phyloP scores from a whole-genome alignment of 2,797 vertebrate species.

The Catamblyrhynchus diadema region DNA sequence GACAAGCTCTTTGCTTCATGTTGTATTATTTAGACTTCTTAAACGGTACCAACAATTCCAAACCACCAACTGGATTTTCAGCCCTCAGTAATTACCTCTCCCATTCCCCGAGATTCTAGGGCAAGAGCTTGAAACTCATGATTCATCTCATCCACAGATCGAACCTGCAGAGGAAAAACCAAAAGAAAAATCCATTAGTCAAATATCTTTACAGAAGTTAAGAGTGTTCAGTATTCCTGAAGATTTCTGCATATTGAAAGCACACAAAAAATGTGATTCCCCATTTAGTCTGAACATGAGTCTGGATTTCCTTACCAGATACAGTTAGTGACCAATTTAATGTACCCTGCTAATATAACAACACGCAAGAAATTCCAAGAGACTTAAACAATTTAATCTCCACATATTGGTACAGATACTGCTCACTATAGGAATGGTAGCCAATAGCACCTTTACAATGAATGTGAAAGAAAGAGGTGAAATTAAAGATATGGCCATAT shows the following conservation, averaged over 20 bases:
- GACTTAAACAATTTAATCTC: not conserved
- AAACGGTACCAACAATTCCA: not conserved
- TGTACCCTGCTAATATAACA: not conserved
- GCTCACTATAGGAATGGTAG: not conserved
- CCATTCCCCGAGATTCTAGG: conserved; percentile 97
- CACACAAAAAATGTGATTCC: not conserved
- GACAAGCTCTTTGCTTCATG: not conserved
- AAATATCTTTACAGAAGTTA: not conserved
- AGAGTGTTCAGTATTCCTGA: not conserved
- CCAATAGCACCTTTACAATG: not conserved
- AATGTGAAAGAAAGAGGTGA: not conserved
- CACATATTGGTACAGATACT: not conserved
- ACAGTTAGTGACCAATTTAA: not conserved
- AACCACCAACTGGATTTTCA: not conserved
- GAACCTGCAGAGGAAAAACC: conserved; percentile 77
- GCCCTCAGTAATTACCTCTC: conserved; percentile 85
- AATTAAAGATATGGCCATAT: not conserved
- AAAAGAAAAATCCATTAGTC: not conserved
- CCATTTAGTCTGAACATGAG: not conserved
- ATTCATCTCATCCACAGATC: conserved; percentile 96
- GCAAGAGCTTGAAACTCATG: conserved; percentile 98
- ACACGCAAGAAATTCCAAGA: not conserved
- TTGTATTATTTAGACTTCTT: not conserved
- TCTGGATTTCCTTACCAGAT: not conserved
- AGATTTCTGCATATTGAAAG: not conserved